Conservation (phyloP, 2,113 vertebrate genomes). For the Pseudopipra pipra region DNA sequence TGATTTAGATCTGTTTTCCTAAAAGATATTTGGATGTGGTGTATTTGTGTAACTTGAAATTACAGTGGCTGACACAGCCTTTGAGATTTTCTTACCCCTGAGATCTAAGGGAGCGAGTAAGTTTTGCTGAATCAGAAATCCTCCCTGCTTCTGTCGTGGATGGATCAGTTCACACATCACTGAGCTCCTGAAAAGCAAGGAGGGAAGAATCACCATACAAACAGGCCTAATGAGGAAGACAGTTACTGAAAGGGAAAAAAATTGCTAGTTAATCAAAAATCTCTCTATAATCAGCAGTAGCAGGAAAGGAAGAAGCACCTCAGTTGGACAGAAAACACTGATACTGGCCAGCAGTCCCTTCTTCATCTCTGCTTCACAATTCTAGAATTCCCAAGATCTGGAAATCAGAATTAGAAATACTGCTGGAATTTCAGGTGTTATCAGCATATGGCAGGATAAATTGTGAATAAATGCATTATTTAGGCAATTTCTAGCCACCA, state of each 20-base stretch:
- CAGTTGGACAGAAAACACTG: neutral
- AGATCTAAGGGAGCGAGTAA: neutral
- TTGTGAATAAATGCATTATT: neutral
- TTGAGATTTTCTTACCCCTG: neutral
- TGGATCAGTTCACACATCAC: slow-evolving; percentile 1
- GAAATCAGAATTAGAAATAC: neutral
- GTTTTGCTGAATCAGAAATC: neutral
- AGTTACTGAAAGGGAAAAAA: neutral
- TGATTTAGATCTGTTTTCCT: neutral
- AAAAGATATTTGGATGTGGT: neutral
- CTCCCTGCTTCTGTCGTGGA: neutral
- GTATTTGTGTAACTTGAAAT: neutral
- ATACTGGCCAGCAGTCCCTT: neutral
- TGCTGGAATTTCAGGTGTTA: neutral
- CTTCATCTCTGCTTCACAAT: neutral
- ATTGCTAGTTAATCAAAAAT: neutral
- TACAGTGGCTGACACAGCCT: neutral
- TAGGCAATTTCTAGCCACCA: neutral
- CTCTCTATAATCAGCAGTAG: neutral
- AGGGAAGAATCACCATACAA: neutral
- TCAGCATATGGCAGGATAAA: neutral
- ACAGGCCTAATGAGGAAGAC: neutral
- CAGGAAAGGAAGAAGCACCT: neutral
- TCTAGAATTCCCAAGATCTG: neutral
- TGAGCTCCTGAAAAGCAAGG: slow-evolving; percentile 21